Evolutionary conservation across 2,888 invertebrate genomes (phyloP).

Genomic region (Zelleria hepariella): DNA sequence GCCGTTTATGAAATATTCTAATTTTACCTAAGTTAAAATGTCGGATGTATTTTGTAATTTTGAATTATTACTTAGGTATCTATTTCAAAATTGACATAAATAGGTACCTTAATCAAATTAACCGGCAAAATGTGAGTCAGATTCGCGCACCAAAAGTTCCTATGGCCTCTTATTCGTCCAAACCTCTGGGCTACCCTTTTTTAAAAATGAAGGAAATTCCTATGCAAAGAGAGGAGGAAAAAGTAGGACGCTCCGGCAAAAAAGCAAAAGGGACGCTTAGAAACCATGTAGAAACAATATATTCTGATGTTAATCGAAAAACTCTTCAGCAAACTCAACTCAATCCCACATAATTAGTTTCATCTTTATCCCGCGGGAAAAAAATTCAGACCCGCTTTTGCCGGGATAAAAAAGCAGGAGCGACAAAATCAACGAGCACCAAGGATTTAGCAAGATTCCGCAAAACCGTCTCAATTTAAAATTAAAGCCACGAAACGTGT

Average conservation of each 20-base stretch:
- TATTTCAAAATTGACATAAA: too few relatives aligned
- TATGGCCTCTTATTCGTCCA: too few relatives aligned
- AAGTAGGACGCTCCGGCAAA: too few relatives aligned
- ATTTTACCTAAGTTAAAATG: too few relatives aligned
- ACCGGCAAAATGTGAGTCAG: too few relatives aligned
- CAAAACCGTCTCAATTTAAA: slow-evolving; percentile 71
- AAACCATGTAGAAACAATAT: neutral
- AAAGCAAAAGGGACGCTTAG: too few relatives aligned
- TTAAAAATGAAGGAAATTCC: neutral
- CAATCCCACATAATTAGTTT: slow-evolving; percentile 56
- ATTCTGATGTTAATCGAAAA: slow-evolving; percentile 3
- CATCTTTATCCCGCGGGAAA: slow-evolving; percentile 36
- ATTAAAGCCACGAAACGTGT: slow-evolving; percentile 73
- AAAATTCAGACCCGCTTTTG: slow-evolving; percentile 45
- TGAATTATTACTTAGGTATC: too few relatives aligned
- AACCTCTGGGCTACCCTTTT: too few relatives aligned
- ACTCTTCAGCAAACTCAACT: slow-evolving; percentile 17
- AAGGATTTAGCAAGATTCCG: slow-evolving; percentile 64
- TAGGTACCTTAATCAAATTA: too few relatives aligned
- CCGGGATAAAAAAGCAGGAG: slow-evolving; percentile 39
- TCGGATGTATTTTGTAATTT: too few relatives aligned
- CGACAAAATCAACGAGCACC: slow-evolving; percentile 45
- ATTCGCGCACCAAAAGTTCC: too few relatives aligned
- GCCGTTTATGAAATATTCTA: too few relatives aligned
- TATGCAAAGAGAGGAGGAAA: neutral